phyloP scores from a whole-genome alignment of 2,113 vertebrate species.

The Dolichallabes microphthalmus region DNA sequence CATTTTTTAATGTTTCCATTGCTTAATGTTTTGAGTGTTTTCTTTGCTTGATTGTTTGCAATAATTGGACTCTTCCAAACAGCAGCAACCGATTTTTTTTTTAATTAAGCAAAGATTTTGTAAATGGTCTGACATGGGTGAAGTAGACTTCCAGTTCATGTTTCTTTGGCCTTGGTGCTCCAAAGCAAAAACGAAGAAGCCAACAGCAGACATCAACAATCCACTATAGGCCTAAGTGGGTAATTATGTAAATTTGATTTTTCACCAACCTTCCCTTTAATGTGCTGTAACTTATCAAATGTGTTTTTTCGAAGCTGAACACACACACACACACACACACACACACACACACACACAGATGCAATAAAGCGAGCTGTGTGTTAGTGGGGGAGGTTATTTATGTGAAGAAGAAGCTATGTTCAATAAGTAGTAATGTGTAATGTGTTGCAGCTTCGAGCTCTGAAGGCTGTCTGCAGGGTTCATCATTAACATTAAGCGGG shows the following conservation, averaged over 20 bases:
- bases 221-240: background rate
- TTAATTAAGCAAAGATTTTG: background rate
- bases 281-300: background rate
- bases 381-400: constrained; percentile 11
- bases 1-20: too few species aligned
- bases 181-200: background rate
- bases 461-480: constrained; percentile 20
- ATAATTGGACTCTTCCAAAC: too few species aligned
- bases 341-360: background rate
- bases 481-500: constrained; percentile 24
- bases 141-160: background rate
- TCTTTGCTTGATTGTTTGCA: too few species aligned
- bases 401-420: constrained; percentile 16
- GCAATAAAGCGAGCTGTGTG: background rate
- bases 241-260: constrained; percentile 11
- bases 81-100: background rate
- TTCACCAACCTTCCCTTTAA: background rate
- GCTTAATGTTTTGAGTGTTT: too few species aligned
- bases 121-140: background rate
- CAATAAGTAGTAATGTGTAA: constrained; percentile 12
- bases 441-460: constrained; percentile 17
- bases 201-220: background rate
- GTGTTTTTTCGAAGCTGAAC: background rate
- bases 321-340: background rate
- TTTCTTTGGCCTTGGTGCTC: background rate